phyloP scores from a whole-genome alignment of 2,888 invertebrate species.

The Dryomyza anilis region DNA sequence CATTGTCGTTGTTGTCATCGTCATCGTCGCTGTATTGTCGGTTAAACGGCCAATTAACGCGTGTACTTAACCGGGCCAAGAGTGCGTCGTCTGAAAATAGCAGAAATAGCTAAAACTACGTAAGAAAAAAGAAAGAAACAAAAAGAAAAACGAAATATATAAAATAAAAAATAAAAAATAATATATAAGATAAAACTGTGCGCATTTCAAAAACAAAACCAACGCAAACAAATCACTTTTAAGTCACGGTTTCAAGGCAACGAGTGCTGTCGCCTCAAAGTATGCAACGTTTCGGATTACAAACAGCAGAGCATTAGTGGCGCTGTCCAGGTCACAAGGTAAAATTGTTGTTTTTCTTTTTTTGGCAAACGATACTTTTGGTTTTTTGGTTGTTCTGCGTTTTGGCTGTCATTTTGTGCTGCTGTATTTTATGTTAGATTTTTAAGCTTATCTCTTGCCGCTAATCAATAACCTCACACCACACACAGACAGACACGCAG shows the following conservation, averaged over 20 bases:
- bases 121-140: neutral
- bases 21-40: neutral
- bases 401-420: no score
- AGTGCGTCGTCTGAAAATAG: neutral
- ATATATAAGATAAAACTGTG: no score
- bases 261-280: no score
- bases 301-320: no score
- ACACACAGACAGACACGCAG: neutral
- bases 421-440: no score
- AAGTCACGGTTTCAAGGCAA: no score
- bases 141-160: neutral
- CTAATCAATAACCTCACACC: neutral
- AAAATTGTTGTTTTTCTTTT: neutral
- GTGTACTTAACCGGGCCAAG: slow-evolving; percentile 1
- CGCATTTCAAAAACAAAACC: no score
- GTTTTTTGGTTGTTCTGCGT: neutral
- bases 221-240: no score
- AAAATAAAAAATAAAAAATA: neutral
- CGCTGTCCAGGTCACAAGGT: no score
- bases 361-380: neutral
- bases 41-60: slow-evolving; percentile 20
- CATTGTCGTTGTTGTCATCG: neutral
- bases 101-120: neutral
- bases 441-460: neutral
- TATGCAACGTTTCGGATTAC: no score